Evolutionary conservation across 2,797 vertebrate species (phyloP).

Genomic region (Borostomias antarcticus): DNA sequence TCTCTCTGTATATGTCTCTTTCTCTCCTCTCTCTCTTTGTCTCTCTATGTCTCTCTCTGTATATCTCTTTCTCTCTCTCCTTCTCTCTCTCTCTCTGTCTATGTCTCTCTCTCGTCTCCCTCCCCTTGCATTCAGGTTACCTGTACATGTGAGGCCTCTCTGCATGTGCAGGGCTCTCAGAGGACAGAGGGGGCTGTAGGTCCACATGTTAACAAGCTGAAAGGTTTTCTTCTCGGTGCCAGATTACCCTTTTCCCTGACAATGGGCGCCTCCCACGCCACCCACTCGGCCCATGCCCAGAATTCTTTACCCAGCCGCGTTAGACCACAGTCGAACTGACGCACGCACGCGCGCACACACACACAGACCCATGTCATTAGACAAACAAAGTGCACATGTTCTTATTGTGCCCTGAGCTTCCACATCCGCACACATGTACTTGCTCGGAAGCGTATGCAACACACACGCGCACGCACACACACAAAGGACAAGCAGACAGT

Average conservation of each 20-base stretch:
- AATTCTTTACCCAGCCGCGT: background rate
- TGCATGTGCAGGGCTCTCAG: background rate
- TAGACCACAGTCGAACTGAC: background rate
- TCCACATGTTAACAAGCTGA: background rate
- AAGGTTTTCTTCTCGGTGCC: conserved; percentile 10
- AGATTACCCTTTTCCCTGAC: conserved; percentile 11
- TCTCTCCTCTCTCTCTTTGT: no score
- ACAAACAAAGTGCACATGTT: no score
- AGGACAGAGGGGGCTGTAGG: background rate
- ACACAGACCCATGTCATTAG: background rate
- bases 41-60: conserved; percentile 33
- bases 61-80: conserved; percentile 17
- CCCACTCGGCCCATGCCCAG: conserved; percentile 23
- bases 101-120: conserved; percentile 19
- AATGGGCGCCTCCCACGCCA: conserved; percentile 6
- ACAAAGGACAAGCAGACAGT: background rate
- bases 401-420: no score
- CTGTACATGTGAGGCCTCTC: background rate
- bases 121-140: background rate
- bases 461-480: background rate
- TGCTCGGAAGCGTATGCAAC: no score
- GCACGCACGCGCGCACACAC: background rate
- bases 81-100: background rate
- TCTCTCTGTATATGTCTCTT: background rate
- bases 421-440: background rate